These are phyloP conservation scores for Stegostoma tigrinum DNA, from an alignment of 2,113 vertebrate genomes.

Conservation along the genomic window DNA sequence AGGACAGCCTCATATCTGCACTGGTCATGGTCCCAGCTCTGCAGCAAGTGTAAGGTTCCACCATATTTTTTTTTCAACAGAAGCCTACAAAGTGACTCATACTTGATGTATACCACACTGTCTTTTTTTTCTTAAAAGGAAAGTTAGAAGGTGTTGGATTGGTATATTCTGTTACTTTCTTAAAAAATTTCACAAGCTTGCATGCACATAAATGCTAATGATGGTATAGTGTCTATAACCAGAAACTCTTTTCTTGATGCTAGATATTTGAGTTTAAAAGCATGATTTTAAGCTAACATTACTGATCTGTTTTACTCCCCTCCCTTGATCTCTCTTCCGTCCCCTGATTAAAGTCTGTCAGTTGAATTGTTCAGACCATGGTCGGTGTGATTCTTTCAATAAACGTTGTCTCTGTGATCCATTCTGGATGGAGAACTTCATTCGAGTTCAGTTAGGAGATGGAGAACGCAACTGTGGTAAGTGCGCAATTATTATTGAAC, in stretches of 20 bases:
- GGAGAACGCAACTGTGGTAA: conserved; percentile 91
- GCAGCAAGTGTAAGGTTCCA: neutral
- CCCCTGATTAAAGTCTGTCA: conserved; percentile 72
- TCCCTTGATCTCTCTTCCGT: conserved; percentile 27
- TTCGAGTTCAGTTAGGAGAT: conserved; percentile 76
- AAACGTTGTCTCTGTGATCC: conserved; percentile 86
- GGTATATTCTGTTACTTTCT: neutral
- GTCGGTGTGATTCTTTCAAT: conserved; percentile 85
- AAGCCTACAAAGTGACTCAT: neutral
- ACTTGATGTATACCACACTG: neutral
- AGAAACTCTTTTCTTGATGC: neutral
- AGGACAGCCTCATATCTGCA: neutral
- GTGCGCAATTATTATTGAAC: conserved; percentile 39
- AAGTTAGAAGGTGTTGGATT: neutral
- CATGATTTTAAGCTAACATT: conserved; percentile 10
- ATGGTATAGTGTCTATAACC: neutral
- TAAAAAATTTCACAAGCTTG: neutral
- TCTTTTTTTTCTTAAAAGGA: neutral
- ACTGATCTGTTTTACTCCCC: neutral
- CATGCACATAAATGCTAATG: neutral
- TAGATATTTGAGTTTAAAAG: neutral
- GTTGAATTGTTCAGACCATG: conserved; percentile 88
- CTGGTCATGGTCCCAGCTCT: neutral
- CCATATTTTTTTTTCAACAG: neutral
- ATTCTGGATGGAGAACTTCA: conserved; percentile 98